Base-by-base conservation (phyloP, 2,888 invertebrate species). In the Neoaliturus tenellus region DNA sequence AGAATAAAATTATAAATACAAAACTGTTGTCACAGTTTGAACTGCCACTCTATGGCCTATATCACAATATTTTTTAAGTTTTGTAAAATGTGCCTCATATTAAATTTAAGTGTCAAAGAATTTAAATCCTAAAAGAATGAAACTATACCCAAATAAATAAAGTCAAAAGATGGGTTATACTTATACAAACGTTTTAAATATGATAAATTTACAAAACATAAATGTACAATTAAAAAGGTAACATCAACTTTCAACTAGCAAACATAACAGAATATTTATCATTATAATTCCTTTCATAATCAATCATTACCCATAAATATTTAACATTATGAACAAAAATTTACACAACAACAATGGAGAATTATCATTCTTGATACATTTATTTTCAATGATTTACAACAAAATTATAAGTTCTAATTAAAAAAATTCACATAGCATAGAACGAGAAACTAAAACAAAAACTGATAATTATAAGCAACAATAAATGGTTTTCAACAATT, bases 251-350 rank as follows among this genome's bases (percentile, higher is more conserved):
- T 41, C 35, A 71, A 71, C 12, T 39, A 20, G 23, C 71, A 71
- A 71, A 71, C 71, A 71, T 71, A 71, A 71, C 71, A 71, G 71
- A 71, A 71, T 39, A 71, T 33, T 33, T 39, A 35, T 33, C 12
- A 39, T 41, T 62, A 28, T 62, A 62, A 28, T 55, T 55, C 3
- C 55, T 55, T 55, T 39, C 8, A 39, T 39, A 39, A 67, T 51
- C 23, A 23, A 51, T 51, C n/a, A n/a, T n/a, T n/a, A n/a, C n/a
- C n/a, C n/a, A n/a, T n/a, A 51, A 51, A 51, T 51, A 20, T 51
- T 62, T 39, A 71, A 71, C 71, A 71, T 28, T 71, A 71, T 71
- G 39, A 71, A 71, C 35, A 35, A 71, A 71, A 71, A 33, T 71
- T 10, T 71, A 35, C 39, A 71, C 5, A 71, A 39, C 39, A 35